Evolutionary conservation across 2,797 vertebrate genomes (phyloP).

Genomic region (Clarias platycephalus): DNA sequence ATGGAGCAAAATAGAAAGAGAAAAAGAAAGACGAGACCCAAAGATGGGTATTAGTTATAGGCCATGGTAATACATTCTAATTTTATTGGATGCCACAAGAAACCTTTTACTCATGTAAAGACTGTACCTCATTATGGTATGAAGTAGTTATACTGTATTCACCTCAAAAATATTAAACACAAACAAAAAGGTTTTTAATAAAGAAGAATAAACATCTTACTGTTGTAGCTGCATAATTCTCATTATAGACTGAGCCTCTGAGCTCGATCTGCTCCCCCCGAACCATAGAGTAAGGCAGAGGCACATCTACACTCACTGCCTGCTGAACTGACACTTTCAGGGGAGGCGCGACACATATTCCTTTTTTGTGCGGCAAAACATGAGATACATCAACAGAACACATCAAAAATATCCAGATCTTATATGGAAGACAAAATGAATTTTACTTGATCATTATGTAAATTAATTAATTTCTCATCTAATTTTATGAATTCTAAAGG

Average conservation of each 20-base stretch:
- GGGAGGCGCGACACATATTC: constrained; percentile 77
- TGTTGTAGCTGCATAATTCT: constrained; percentile 29
- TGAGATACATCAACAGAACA: background rate
- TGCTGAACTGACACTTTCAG: constrained; percentile 72
- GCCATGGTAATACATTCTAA: background rate
- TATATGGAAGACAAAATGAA: background rate
- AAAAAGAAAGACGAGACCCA: background rate
- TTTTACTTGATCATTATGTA: background rate
- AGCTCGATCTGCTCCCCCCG: constrained; percentile 82
- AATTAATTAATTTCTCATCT: background rate
- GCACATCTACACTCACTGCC: constrained; percentile 74
- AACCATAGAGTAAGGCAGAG: constrained; percentile 82
- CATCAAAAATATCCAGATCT: background rate
- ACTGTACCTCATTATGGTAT: background rate
- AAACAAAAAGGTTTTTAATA: background rate
- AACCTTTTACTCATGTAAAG: too few relatives aligned
- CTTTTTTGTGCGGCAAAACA: constrained; percentile 56
- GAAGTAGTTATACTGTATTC: background rate
- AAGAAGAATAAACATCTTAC: constrained; percentile 43
- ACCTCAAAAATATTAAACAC: background rate
- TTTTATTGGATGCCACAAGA: background rate
- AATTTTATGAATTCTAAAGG: too few relatives aligned
- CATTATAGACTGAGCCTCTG: constrained; percentile 80
- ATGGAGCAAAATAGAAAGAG: constrained; percentile 22
- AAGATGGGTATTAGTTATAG: background rate